A percentile compares a stretch with the other conserved stretches of the same genome.
phyloP scores from a whole-genome alignment of 2,797 vertebrate genomes.

The Salarias fasciatus region DNA sequence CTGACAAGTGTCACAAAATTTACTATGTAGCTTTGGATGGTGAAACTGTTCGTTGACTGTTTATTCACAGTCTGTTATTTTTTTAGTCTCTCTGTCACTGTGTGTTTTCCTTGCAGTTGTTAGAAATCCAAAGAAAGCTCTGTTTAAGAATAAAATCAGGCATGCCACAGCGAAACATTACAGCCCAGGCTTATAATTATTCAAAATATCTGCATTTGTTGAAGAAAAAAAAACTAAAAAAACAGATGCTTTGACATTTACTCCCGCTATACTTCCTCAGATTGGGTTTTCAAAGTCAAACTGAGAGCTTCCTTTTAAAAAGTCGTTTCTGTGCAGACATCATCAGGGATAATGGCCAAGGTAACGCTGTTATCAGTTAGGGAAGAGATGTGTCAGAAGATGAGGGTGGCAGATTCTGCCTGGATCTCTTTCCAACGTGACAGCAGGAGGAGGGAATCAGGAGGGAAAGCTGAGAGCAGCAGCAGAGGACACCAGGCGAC shows the following conservation, averaged over 20 bases:
- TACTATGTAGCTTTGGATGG: too few relatives aligned
- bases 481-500: constrained; percentile 47
- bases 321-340: constrained; percentile 41
- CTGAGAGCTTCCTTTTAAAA: constrained; percentile 49
- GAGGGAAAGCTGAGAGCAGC: constrained; percentile 54
- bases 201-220: constrained; percentile 26
- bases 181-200: not conserved
- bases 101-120: not conserved
- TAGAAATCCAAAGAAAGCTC: not conserved
- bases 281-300: constrained; percentile 59
- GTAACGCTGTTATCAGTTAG: constrained; percentile 55
- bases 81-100: not conserved
- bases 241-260: constrained; percentile 38
- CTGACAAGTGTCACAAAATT: too few relatives aligned
- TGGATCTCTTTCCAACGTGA: constrained; percentile 68
- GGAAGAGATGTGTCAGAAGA: constrained; percentile 56
- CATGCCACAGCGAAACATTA: constrained; percentile 6
- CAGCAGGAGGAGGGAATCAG: constrained; percentile 63
- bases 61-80: too few relatives aligned
- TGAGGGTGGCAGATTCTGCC: constrained; percentile 51
- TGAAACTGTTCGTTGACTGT: too few relatives aligned
- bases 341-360: constrained; percentile 63
- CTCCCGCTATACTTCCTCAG: constrained; percentile 29
- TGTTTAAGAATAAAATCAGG: not conserved
- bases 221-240: too few relatives aligned